Base-by-base conservation (phyloP, 35 echinoderm and acorn worm species). In the Eucidaris tribuloides region DNA sequence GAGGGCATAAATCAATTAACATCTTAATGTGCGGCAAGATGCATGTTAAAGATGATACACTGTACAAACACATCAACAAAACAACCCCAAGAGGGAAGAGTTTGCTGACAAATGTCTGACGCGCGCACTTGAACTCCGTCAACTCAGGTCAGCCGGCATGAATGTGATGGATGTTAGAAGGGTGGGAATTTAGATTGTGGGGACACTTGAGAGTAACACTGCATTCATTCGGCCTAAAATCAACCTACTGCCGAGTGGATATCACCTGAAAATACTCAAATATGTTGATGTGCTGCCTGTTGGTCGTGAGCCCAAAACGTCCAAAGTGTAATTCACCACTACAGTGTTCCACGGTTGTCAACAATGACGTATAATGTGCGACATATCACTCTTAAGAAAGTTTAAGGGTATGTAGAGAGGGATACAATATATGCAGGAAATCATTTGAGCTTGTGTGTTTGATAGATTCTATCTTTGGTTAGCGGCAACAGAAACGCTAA, bases 41-140 rank as follows among this genome's bases (percentile, higher is more conserved):
- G n/a, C n/a, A n/a, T n/a, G n/a, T n/a, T n/a, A n/a, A n/a, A n/a
- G n/a, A n/a, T n/a, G n/a, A n/a, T n/a, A n/a, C n/a, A n/a, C n/a
- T n/a, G n/a, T n/a, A n/a, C n/a, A n/a, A n/a, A n/a, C n/a, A n/a
- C 68, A 33, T 74, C 68, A 42, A 44, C 34, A 74, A 40, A 42
- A 40, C 18, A 74, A 74, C 41, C 68, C 34, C 24, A 74, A 40
- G 24, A 74, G 37, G 68, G 44, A 74, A 74, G 68, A 74, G 68
- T 74, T 74, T 74, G 41, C 68, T 74, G 68, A 74, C 44, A 40
- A 74, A 74, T 42, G 38, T 74, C 44, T 74, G 44, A 74, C n/a
- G n/a, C 44, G 38, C 44, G 24, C 41, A 25, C 41, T 41, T n/a
- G 28, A 15, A 36, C 24, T 33, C 7, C 44, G 68, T n/a, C 29